Evolutionary conservation across 23 tunicate genomes (phyloP).

Genomic region (Oikopleura dioica): DNA sequence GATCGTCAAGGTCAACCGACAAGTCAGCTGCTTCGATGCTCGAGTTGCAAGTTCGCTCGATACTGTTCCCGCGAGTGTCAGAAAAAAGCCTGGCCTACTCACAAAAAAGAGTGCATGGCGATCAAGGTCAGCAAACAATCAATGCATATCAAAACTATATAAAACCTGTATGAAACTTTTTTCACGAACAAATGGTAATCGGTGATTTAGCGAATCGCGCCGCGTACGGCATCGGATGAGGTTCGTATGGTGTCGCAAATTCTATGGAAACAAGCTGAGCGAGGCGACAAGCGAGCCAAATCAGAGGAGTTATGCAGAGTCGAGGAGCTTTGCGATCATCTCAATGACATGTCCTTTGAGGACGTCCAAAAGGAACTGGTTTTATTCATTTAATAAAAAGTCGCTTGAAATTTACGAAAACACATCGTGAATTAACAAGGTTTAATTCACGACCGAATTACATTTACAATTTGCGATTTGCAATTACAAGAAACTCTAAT

Average conservation of each 20-base stretch:
- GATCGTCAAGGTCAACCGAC: slow-evolving; percentile 24
- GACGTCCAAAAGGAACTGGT: background rate
- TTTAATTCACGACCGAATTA: too few relatives aligned
- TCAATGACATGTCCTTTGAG: background rate
- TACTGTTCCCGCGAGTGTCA: slow-evolving; percentile 83
- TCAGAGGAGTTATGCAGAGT: slow-evolving; percentile 19
- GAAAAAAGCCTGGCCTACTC: slow-evolving; percentile 73
- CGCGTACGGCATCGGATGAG: background rate
- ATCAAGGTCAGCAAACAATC: slow-evolving; percentile 13
- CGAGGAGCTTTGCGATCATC: background rate
- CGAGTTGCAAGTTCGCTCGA: slow-evolving; percentile 63
- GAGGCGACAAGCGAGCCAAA: slow-evolving; percentile 30
- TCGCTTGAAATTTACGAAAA: too few relatives aligned
- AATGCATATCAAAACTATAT: too few relatives aligned
- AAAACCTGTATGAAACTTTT: too few relatives aligned
- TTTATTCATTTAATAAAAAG: too few relatives aligned
- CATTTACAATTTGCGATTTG: too few relatives aligned
- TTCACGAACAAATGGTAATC: background rate
- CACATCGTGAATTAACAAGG: too few relatives aligned
- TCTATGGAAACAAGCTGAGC: background rate
- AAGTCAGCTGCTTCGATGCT: slow-evolving; percentile 29
- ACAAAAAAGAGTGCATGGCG: slow-evolving; percentile 60
- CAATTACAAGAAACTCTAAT: too few relatives aligned
- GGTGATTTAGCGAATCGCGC: background rate
- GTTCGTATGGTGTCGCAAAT: background rate